phyloP scores from a whole-genome alignment of 2,797 vertebrate species.

The Leuciscus waleckii region DNA sequence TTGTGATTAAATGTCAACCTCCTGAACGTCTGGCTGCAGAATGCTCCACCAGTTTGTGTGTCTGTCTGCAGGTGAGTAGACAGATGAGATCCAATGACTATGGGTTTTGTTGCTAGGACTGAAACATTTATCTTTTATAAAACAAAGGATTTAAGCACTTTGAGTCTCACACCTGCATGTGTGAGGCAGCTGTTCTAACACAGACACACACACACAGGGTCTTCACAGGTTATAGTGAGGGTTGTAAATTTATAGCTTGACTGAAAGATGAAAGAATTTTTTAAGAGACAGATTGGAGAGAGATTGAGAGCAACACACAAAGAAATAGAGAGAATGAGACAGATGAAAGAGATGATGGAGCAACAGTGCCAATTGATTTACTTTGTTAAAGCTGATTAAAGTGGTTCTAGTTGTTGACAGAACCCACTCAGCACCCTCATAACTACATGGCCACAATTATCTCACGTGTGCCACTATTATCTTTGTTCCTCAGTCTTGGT shows the following conservation, averaged over 20 bases:
- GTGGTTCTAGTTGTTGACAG: constrained; percentile 52
- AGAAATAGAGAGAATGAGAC: constrained; percentile 12
- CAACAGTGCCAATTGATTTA: constrained; percentile 26
- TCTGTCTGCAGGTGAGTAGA: constrained; percentile 54
- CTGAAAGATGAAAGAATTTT: constrained; percentile 37
- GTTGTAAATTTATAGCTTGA: constrained; percentile 34
- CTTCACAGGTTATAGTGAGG: constrained; percentile 34
- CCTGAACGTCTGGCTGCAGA: constrained; percentile 24
- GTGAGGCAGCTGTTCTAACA: constrained; percentile 47
- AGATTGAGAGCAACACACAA: constrained; percentile 13
- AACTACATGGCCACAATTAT: constrained; percentile 29
- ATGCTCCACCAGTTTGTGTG: neutral
- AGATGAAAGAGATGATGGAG: constrained; percentile 41
- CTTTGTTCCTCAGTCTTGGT: neutral
- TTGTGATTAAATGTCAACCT: constrained; percentile 31
- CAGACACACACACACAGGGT: constrained; percentile 20
- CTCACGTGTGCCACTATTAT: neutral
- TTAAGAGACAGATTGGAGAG: constrained; percentile 20
- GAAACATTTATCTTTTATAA: constrained; percentile 3
- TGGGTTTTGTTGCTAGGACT: neutral
- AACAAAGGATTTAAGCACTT: neutral
- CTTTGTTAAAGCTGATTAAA: constrained; percentile 55
- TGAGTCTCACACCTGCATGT: constrained; percentile 34
- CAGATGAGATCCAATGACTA: neutral
- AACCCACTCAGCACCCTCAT: constrained; percentile 31